Conservation (phyloP, 2,113 vertebrate species). For the Mobula birostris region DNA sequence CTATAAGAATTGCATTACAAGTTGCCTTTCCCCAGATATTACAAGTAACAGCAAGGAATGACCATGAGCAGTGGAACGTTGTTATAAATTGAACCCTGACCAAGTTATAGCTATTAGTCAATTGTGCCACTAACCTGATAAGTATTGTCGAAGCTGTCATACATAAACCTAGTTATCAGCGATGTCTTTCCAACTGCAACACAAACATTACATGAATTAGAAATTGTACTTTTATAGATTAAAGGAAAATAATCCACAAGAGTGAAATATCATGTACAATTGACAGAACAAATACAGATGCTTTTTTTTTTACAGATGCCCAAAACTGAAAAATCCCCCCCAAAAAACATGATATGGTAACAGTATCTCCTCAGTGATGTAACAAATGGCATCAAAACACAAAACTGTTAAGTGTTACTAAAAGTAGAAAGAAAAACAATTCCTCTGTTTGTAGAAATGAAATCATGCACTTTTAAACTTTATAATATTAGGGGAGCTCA, state of each 20-base stretch:
- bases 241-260: not conserved
- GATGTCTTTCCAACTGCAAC: constrained; percentile 85
- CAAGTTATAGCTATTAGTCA: not conserved
- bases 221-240: not conserved
- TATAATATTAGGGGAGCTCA: no score
- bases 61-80: not conserved
- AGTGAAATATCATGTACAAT: not conserved
- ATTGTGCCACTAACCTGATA: constrained; percentile 67
- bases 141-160: constrained; percentile 90
- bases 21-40: no score
- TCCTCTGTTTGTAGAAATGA: no score
- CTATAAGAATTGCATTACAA: not conserved
- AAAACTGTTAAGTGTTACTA: no score
- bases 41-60: not conserved
- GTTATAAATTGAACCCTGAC: not conserved
- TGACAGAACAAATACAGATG: not conserved
- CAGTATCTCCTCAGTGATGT: no score
- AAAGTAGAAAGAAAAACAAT: no score
- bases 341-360: no score
- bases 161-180: constrained; percentile 89
- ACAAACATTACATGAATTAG: constrained; percentile 43
- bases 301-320: no score
- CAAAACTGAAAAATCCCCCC: no score
- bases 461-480: no score
- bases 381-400: no score